Conservation (phyloP, 2,888 invertebrate species). For the Pasiphila rectangulata region DNA sequence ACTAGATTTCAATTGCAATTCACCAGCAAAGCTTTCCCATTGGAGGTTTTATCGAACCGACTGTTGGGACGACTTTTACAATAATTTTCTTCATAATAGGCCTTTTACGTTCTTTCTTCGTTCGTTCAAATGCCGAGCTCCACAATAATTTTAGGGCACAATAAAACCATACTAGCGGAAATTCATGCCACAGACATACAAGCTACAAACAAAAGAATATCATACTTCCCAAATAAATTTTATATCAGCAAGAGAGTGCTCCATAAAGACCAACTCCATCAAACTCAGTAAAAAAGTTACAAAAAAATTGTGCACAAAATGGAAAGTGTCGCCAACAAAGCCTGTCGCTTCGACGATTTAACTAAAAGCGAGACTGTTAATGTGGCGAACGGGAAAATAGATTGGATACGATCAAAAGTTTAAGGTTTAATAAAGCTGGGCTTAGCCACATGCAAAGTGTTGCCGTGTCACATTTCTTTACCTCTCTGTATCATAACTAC, state of each 20-base stretch:
- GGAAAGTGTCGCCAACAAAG: constrained; percentile 4
- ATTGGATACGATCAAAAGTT: constrained; percentile 9
- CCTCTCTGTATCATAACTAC: too few species aligned
- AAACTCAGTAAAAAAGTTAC: not conserved
- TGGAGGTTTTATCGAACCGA: too few species aligned
- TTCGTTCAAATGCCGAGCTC: too few species aligned
- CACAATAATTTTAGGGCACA: too few species aligned
- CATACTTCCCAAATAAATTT: not conserved
- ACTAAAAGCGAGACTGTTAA: constrained; percentile 3
- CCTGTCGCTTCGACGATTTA: not conserved
- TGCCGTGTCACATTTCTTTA: too few species aligned
- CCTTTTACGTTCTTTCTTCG: too few species aligned
- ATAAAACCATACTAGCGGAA: not conserved
- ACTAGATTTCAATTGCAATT: too few species aligned
- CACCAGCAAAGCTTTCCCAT: too few species aligned
- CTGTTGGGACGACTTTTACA: too few species aligned
- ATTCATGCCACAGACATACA: not conserved
- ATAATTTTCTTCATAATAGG: too few species aligned
- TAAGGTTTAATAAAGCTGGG: too few species aligned
- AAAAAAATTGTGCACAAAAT: constrained; percentile 1
- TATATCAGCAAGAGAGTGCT: not conserved
- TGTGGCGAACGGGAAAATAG: not conserved
- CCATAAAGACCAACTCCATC: not conserved
- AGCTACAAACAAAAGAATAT: not conserved
- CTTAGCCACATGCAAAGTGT: too few species aligned